Percentiles rank a stretch among this genome's conserved stretches.
Evolutionary conservation across 1,140 invertebrate genomes (phyloP).

Genomic region (Lamellibrachia luymesi): DNA sequence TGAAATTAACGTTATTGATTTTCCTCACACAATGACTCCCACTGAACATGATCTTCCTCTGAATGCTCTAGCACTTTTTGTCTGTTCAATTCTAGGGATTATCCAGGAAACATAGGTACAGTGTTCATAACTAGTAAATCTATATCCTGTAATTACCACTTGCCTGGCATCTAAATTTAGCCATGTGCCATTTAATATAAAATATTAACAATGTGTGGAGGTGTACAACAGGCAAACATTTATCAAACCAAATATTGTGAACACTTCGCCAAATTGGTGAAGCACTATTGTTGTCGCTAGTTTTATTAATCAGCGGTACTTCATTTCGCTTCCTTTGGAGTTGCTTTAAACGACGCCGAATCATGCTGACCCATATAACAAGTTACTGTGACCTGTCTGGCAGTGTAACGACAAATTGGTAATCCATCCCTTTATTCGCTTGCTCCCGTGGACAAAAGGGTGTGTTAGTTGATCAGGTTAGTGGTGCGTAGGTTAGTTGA

Average conservation of each 20-base stretch:
- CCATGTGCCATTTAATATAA: neutral
- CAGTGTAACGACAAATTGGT: too few relatives aligned
- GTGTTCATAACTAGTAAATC: neutral
- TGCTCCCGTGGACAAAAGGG: too few relatives aligned
- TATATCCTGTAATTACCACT: neutral
- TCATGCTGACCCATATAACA: too few relatives aligned
- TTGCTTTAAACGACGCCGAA: too few relatives aligned
- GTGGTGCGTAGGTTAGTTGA: too few relatives aligned
- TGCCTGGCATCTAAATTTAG: neutral
- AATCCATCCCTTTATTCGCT: too few relatives aligned
- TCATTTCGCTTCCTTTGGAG: too few relatives aligned
- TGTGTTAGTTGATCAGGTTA: too few relatives aligned
- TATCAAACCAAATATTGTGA: neutral
- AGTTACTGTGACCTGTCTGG: too few relatives aligned
- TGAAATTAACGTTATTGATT: neutral
- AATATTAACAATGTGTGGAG: neutral
- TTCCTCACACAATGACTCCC: neutral
- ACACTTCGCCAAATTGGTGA: too few relatives aligned
- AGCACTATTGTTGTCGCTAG: too few relatives aligned
- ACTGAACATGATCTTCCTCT: neutral
- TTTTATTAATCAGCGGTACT: too few relatives aligned
- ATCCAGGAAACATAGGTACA: neutral
- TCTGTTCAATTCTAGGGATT: neutral
- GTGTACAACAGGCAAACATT: neutral
- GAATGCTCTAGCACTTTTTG: neutral